Conservation (phyloP, 2,113 vertebrate species). For the Miniopterus natalensis region DNA sequence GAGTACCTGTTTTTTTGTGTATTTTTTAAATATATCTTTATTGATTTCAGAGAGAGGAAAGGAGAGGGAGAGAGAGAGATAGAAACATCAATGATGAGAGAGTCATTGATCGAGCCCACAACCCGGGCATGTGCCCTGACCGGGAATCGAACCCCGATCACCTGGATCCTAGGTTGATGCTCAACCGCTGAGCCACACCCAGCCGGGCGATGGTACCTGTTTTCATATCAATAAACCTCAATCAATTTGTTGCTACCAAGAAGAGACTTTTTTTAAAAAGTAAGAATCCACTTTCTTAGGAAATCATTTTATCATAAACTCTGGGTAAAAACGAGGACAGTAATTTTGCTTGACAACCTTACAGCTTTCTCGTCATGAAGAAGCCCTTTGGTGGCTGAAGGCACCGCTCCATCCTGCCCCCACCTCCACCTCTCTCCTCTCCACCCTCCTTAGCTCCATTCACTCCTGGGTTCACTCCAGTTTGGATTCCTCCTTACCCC, state of each 20-base stretch:
- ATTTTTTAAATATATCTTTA: too few species aligned
- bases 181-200: too few species aligned
- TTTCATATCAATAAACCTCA: neutral
- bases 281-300: neutral
- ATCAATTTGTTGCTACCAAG: neutral
- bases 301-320: constrained; percentile 27
- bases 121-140: too few species aligned
- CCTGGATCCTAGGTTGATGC: too few species aligned
- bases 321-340: neutral
- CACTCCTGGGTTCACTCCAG: neutral
- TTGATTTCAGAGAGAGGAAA: too few species aligned
- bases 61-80: too few species aligned
- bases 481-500: neutral
- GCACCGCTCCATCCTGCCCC: neutral
- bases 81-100: too few species aligned
- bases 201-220: too few species aligned
- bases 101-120: too few species aligned
- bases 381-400: neutral
- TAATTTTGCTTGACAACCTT: neutral
- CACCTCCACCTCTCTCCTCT: neutral
- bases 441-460: neutral
- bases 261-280: constrained; percentile 22
- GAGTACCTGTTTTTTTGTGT: neutral
- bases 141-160: too few species aligned
- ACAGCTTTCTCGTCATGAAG: neutral